Evolutionary conservation across 1,140 invertebrate genomes (phyloP).

Genomic region (Drosophila pseudoobscura): DNA sequence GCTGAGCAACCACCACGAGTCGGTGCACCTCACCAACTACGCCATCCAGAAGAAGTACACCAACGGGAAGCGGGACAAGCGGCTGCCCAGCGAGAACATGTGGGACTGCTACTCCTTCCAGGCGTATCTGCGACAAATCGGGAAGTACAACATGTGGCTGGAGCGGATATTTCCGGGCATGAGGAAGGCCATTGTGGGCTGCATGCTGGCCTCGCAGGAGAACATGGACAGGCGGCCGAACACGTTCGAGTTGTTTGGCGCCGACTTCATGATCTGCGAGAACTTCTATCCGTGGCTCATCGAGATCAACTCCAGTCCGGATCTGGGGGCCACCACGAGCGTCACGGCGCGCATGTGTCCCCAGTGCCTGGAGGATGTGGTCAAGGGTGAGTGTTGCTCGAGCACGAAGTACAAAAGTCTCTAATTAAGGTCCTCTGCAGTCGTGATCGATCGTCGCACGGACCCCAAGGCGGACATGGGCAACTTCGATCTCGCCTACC

Average conservation of each 20-base stretch:
- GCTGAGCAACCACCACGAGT: constrained; percentile 95
- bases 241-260: constrained; percentile 96
- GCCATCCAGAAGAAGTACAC: constrained; percentile 96
- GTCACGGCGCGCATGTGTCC: constrained; percentile 94
- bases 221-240: constrained; percentile 93
- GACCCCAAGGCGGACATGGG: constrained; percentile 93
- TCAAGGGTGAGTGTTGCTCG: constrained; percentile 90
- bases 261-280: constrained; percentile 96
- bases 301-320: constrained; percentile 97
- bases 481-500: constrained; percentile 93
- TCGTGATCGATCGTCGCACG: constrained; percentile 92
- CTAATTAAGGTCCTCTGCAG: constrained; percentile 84
- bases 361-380: constrained; percentile 94
- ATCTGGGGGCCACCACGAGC: constrained; percentile 93
- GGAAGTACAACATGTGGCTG: constrained; percentile 90
- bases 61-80: constrained; percentile 89
- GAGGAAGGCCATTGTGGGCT: constrained; percentile 93
- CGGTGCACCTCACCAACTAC: constrained; percentile 96
- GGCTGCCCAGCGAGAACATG: constrained; percentile 91
- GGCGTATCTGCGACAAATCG: constrained; percentile 88
- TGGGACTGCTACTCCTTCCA: constrained; percentile 93
- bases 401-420: neutral
- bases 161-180: constrained; percentile 94
- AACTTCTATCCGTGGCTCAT: constrained; percentile 96
- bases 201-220: constrained; percentile 93